A percentile compares a stretch with the other conserved stretches of the same genome.
phyloP scores from a whole-genome alignment of 2,797 vertebrate genomes.

The Gambusia yucatana region DNA sequence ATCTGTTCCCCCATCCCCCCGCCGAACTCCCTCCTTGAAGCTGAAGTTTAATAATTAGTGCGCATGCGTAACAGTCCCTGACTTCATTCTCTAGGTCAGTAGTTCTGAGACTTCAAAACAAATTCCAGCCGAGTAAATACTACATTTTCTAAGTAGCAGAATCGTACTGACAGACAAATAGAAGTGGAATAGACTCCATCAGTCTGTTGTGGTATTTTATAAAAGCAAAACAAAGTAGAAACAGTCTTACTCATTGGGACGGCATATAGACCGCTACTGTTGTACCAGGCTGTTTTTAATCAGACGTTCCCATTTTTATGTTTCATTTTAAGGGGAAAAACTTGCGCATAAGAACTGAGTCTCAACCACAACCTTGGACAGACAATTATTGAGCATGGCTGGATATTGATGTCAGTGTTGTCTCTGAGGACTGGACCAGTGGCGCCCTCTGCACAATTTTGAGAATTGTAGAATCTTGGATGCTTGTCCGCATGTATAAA shows the following conservation, averaged over 20 bases:
- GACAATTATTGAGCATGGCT: background rate
- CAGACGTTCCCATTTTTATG: background rate
- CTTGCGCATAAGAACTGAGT: background rate
- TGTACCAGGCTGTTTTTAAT: background rate
- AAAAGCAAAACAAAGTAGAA: background rate
- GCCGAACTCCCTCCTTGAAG: background rate
- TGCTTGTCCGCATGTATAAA: background rate
- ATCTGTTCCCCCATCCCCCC: background rate
- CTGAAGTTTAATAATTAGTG: conserved; percentile 19
- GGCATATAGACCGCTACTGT: background rate
- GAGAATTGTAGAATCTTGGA: background rate
- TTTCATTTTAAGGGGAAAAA: background rate
- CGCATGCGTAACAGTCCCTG: conserved; percentile 24
- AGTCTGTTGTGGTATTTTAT: background rate
- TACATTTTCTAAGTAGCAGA: background rate
- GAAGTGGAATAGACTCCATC: background rate
- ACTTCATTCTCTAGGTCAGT: conserved; percentile 1
- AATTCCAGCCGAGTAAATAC: background rate
- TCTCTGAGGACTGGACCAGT: background rate
- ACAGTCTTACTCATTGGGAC: background rate
- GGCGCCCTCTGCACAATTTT: background rate
- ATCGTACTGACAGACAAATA: background rate
- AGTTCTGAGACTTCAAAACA: background rate
- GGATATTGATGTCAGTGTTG: background rate
- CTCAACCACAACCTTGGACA: background rate